Percentiles rank a stretch among this genome's conserved stretches.
Conservation (phyloP, 2,888 invertebrate species). For the Yponomeuta evonymella region DNA sequence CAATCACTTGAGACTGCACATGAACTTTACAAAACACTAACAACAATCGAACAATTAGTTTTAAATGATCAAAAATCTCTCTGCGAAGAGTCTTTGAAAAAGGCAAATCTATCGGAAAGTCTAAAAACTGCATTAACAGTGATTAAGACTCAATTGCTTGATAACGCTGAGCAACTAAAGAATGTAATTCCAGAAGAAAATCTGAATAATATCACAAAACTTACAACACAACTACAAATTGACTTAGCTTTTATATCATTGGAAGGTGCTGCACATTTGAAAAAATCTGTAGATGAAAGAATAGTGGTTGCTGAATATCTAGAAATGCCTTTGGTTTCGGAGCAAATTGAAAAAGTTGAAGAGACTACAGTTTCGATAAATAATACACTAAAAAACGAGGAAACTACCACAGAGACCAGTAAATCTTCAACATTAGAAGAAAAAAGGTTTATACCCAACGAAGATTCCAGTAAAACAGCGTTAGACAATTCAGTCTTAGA, state of each 20-base stretch:
- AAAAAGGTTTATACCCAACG: not conserved
- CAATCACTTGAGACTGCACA: not conserved
- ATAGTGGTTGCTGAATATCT: not conserved
- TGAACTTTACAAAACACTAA: not conserved
- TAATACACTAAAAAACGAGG: not conserved
- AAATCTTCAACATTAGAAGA: not conserved
- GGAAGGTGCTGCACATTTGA: not conserved
- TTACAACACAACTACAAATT: conserved; percentile 44
- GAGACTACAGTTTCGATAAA: not conserved
- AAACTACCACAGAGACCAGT: not conserved
- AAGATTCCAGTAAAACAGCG: no score
- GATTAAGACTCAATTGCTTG: conserved; percentile 20
- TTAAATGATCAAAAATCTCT: not conserved
- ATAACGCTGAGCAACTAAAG: conserved; percentile 38
- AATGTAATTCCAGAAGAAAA: conserved; percentile 33
- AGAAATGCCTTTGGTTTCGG: not conserved
- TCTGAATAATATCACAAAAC: conserved; percentile 38
- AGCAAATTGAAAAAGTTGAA: not conserved
- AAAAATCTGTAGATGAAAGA: not conserved
- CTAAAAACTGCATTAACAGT: not conserved
- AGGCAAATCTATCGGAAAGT: not conserved
- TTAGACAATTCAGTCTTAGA: not conserved
- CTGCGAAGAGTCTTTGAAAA: not conserved
- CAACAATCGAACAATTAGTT: not conserved
- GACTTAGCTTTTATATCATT: conserved; percentile 32